Conservation (phyloP, 2,888 invertebrate species). For the Andrena camellia region DNA sequence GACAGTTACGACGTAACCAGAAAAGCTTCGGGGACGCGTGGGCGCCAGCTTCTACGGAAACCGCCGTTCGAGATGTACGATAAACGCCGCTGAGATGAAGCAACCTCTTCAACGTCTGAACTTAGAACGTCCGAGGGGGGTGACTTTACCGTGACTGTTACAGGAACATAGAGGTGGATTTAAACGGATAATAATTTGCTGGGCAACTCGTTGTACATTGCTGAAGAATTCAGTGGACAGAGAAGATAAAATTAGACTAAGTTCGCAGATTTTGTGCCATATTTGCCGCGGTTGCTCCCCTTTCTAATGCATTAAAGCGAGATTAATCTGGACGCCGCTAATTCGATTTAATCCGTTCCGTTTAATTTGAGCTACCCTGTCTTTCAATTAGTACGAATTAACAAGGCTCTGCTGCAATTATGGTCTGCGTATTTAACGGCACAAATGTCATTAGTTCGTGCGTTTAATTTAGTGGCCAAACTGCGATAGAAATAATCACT, state of each 20-base stretch:
- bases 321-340: background rate
- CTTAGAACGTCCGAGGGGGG: background rate
- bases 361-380: conserved; percentile 17
- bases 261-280: background rate
- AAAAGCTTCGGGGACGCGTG: conserved; percentile 55
- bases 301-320: background rate
- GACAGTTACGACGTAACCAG: conserved; percentile 61
- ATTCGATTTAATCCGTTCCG: conserved; percentile 21
- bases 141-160: background rate
- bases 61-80: conserved; percentile 5
- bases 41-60: conserved; percentile 42
- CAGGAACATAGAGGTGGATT: no score
- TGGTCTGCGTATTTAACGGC: background rate
- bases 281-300: background rate
- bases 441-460: conserved; percentile 11
- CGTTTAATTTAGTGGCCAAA: background rate
- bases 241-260: no score
- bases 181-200: no score
- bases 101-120: background rate
- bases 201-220: no score
- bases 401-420: conserved; percentile 21
- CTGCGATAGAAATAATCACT: background rate
- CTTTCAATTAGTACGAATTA: conserved; percentile 29
- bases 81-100: conserved; percentile 19
- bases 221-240: no score